Base-by-base conservation (phyloP, 2,797 vertebrate genomes). In the Silurus lanzhouensis region DNA sequence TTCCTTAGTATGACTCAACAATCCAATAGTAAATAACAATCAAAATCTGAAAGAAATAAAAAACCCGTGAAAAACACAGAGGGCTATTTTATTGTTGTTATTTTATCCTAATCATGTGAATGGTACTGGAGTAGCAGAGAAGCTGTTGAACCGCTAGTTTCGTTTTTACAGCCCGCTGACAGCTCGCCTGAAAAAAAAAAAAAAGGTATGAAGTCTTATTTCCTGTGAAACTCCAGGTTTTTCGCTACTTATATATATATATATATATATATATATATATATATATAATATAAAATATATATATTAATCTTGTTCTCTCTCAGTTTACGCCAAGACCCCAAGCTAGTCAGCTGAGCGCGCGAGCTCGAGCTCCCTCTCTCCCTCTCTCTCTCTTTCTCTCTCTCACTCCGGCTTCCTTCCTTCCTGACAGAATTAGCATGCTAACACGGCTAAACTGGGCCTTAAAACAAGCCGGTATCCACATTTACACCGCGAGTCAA, bases 381-480 rank as follows among this genome's bases (percentile, higher is more conserved):
- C 2, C 31, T 38, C 38, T 38, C 38, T 38, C 38, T 38, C 38
- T 44, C 15, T 19, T 1, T 14, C 70, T 14, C 72, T 72, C 70
- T 44, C 31, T 20, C 44, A 9, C 19, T n/a, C 13, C 22, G 17
- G 27, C 67, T 81, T 81, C 46, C 44, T 52, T 27, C 44, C 44
- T 52, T 48, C 12, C 79, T 55, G 46, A 55, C 64, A 67, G 46
- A 57, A 81, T 68, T 83, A 72, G 81, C 75, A 63, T 63, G 68
- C 81, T 83, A 86, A 86, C 27, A 20, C 63, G 1, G 84, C 84
- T 76, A 85, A 82, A 31, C 85, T 77, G 79, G 88, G 87, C 87
- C 88, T 83, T 58, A 70, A 85, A 85, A 52, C 27, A 71, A 79
- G 82, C 85, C 85, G 85, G 88, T 70, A 68, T 83, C 66, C 66